Evolutionary conservation across 2,888 invertebrate species (phyloP), one percentile per base, ranked within the genome.

Genomic region (Biston betularia): DNA sequence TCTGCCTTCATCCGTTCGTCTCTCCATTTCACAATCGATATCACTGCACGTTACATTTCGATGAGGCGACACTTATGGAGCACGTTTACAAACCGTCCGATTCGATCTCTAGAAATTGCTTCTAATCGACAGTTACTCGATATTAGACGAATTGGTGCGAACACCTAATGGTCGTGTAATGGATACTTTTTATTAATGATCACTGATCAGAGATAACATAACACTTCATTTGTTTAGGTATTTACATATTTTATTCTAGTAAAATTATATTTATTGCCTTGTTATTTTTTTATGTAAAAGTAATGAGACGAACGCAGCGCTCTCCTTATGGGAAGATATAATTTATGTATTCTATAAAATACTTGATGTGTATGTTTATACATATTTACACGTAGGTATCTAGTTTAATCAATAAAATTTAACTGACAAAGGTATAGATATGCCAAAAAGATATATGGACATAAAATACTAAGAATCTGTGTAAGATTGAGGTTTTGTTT

Each of bases 21-120:
- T 90, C 88, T 93, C 92, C 92, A 92, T 92, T 73, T 86, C 90
- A 87, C 84, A 84, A 80, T 80, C 76, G 71, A 82, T 83, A 78
- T 73, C 80, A 85, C 82, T 75, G 70, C 80, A 84, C 83, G 75
- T 86, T 80, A 84, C 84, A 87, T 88, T 75, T 79, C 86, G 79
- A 73, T 52, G 46, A 54, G 24, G 33, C 48, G 44, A 46, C 45
- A 10, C 35, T 53, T 55, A 65, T 65, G 38, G 44, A 60, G 45
- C 59, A 49, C 65, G 55, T 60, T 65, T 42, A 38, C 38, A 48
- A 65, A 44, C 49, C n/a, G 11, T 49, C 35, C 44, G 46, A 45
- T 60, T 55, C 38, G 14, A 64, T 54, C 35, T 40, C 54, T 45
- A 54, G 35, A 34, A 50, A 55, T 54, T 48, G 42, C 49, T 55